Base-by-base conservation (phyloP, 2,797 vertebrate genomes). In the Cichlasoma orientale region DNA sequence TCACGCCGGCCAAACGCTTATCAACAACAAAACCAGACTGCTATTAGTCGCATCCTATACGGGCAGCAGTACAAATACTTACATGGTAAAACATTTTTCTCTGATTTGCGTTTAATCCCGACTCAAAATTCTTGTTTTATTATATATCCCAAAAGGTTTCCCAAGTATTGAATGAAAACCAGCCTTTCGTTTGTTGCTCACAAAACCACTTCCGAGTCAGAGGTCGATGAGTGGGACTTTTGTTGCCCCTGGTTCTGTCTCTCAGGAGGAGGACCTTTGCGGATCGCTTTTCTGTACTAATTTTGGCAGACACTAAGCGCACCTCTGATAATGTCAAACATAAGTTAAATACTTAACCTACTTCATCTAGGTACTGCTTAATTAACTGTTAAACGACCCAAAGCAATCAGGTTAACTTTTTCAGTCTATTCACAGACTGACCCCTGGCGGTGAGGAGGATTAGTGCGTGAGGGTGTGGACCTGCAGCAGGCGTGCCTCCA, bases 61-160 rank as follows among this genome's bases (percentile, higher is more conserved):
- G 1, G 1, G 16, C 1, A 31, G 4, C 4, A 33, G 58, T 1
- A 38, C 3, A 3, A 5, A 55, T 69, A 92, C 94, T 92, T 88
- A 95, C 94, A 75, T 95, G 94, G 56, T 96, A 96, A 93, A 96
- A 96, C 95, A 96, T 96, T 4, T 84, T 52, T 33, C 6, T 12
- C 18, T n/a, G 11, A 4, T 5, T 25, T 19, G 11, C 8, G 9
- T 31, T 13, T 16, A 58, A 50, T 16, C 13, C 7, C 10, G 38
- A 7, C 7, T 72, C 4, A n/a, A 9, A 11, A 2, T 19, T 52
- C 1, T 61, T 54, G 5, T 70, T 83, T 74, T 47, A 3, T 36
- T 54, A 1, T 23, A 47, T 7, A 3, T 63, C 31, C 14, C 31
- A 53, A 76, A 53, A 4, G 0, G 47, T 14, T 3, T 61, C 21